Percentiles rank a stretch among this genome's conserved stretches.
Conservation (phyloP, 2,888 invertebrate species). For the Coelopa pilipes region DNA sequence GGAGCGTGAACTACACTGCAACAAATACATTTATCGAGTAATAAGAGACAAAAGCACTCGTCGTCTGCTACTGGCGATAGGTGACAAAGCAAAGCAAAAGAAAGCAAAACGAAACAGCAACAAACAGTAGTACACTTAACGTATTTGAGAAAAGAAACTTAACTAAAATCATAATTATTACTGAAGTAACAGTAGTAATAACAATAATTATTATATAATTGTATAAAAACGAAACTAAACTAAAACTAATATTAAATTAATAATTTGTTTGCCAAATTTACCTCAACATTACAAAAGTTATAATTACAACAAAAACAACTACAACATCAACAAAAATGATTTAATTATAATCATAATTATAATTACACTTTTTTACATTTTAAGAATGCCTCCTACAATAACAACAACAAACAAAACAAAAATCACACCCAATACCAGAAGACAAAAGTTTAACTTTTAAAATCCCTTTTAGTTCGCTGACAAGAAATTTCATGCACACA, state of each 20-base stretch:
- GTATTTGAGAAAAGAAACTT: constrained; percentile 9
- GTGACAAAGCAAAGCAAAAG: constrained; percentile 19
- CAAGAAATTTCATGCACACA: too few species aligned
- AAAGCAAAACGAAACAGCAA: background rate
- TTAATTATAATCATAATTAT: constrained; percentile 37
- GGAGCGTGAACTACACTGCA: constrained; percentile 11
- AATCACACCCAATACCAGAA: background rate
- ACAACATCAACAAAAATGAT: constrained; percentile 42
- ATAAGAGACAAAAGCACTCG: background rate
- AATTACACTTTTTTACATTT: constrained; percentile 27
- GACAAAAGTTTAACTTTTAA: background rate
- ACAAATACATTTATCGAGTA: constrained; percentile 24
- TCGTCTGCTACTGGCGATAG: background rate
- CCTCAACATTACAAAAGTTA: constrained; percentile 55
- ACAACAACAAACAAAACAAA: constrained; percentile 34
- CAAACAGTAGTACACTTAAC: constrained; percentile 6
- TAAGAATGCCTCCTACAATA: constrained; percentile 12
- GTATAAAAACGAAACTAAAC: constrained; percentile 23
- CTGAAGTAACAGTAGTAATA: background rate
- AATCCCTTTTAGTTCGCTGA: background rate
- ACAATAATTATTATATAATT: constrained; percentile 21
- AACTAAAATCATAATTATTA: constrained; percentile 3
- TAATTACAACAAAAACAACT: constrained; percentile 32
- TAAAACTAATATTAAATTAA: constrained; percentile 36
- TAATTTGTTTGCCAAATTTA: constrained; percentile 65